Evolutionary conservation across 2,888 invertebrate species (phyloP), one percentile per base, ranked within the genome.

Genomic region (Lacanobia oleracea): DNA sequence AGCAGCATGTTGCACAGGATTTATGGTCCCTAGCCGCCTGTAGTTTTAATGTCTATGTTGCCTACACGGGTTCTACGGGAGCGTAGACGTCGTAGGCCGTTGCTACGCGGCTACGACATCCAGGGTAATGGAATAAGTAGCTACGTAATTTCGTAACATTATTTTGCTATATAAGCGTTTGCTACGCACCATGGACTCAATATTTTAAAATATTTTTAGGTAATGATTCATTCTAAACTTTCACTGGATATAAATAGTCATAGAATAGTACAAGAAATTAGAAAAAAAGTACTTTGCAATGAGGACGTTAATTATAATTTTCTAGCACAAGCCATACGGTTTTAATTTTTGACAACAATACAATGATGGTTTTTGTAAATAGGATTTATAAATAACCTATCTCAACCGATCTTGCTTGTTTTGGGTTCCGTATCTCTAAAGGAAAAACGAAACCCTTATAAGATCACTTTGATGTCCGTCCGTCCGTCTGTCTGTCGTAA

Each of bases 101-200:
- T 45, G 80, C 80, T 65, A 75, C 77, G 75, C 61, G 2, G 57
- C 77, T 68, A 80, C 75, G 48, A 64, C 9, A 53, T 78, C 59
- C 75, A 63, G 59, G 53, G 18, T 37, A 50, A 33, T 50, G 1
- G n/a, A 77, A 40, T 75, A 27, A 63, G 33, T 23, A 21, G 23
- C 77, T 77, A 73, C 57, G 66, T 12, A 50, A 63, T 51, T 50
- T 43, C 53, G 68, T 77, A 77, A 60, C 61, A 23, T 21, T 37
- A 60, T 43, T 56, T 16, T 18, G 23, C 16, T 40, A 21, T 18
- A 57, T 21, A 23, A 43, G 33, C 21, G 7, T 51, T 76, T 51
- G 23, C 75, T 80, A 67, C 60, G 43, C 23, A 6, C 18, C 14
- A 48, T 6, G 45, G 16, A 18, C 16, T 1, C 5, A 4, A 18